A percentile compares a stretch with the other conserved stretches of the same genome.
Evolutionary conservation across 2,797 vertebrate species (phyloP).

Genomic region (Gorsachius magnificus): DNA sequence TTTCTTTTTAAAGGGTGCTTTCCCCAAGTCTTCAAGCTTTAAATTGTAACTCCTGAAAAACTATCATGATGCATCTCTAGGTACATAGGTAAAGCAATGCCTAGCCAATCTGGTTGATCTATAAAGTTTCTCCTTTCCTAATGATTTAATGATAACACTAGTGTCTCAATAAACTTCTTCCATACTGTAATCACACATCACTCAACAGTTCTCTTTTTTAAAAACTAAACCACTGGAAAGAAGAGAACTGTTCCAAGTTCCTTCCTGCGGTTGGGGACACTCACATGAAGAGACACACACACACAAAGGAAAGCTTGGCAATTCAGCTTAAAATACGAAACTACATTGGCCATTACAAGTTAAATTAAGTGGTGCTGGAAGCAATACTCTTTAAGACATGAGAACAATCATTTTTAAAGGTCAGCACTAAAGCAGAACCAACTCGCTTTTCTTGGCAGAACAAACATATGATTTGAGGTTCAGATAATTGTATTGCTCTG

Average conservation of each 20-base stretch:
- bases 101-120: background rate
- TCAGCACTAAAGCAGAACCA: slow-evolving; percentile 59
- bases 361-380: slow-evolving; percentile 59
- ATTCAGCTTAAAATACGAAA: background rate
- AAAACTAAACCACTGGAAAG: background rate
- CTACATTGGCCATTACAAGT: background rate
- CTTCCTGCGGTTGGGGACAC: background rate
- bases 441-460: slow-evolving; percentile 52
- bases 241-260: background rate
- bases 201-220: background rate
- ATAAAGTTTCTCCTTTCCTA: background rate
- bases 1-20: background rate
- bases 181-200: fast-evolving
- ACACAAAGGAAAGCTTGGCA: background rate
- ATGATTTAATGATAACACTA: background rate
- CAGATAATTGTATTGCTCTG: slow-evolving; percentile 56
- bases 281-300: background rate
- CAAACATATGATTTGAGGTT: slow-evolving; percentile 54
- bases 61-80: background rate
- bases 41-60: background rate
- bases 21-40: background rate
- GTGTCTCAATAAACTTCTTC: background rate
- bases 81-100: background rate
- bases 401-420: slow-evolving; percentile 62
- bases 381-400: slow-evolving; percentile 18